A percentile compares a stretch with the other conserved stretches of the same genome.
Evolutionary conservation across 2,113 vertebrate genomes (phyloP).

Genomic region (Tautogolabrus adspersus): DNA sequence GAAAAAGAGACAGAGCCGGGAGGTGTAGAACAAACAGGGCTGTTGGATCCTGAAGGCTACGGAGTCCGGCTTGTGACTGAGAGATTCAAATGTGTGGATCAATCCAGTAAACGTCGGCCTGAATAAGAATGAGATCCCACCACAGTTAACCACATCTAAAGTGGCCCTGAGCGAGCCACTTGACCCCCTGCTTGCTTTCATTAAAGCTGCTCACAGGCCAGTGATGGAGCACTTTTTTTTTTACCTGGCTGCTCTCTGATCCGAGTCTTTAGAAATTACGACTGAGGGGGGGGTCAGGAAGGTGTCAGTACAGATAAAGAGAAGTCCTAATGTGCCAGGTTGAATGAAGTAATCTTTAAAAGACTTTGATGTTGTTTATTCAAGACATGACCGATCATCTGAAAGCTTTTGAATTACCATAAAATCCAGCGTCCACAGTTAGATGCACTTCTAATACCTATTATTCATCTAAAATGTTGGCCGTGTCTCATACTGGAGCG

Average conservation of each 20-base stretch:
- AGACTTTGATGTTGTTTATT: too few species aligned
- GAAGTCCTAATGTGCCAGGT: too few species aligned
- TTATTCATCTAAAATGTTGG: too few species aligned
- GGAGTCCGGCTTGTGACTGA: neutral
- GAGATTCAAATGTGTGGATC: constrained; percentile 8
- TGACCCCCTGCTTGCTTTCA: constrained; percentile 12
- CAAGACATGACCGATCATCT: neutral
- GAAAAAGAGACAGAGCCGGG: neutral
- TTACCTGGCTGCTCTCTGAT: constrained; percentile 8
- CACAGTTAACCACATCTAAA: neutral
- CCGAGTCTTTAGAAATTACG: neutral
- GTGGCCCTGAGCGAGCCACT: constrained; percentile 19
- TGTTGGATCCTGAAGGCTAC: neutral
- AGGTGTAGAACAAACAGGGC: neutral
- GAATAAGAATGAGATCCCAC: constrained; percentile 4
- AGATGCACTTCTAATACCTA: too few species aligned
- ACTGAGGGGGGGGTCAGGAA: neutral
- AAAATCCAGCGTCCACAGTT: too few species aligned
- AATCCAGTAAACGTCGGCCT: neutral
- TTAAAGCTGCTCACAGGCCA: constrained; percentile 16
- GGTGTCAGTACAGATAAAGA: too few species aligned
- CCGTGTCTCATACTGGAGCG: too few species aligned
- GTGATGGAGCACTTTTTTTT: neutral
- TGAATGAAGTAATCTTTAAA: too few species aligned
- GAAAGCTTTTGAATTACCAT: neutral